These are phyloP conservation scores for Melolontha melolontha DNA, from an alignment of 2,888 invertebrate genomes.

Conservation along the genomic window DNA sequence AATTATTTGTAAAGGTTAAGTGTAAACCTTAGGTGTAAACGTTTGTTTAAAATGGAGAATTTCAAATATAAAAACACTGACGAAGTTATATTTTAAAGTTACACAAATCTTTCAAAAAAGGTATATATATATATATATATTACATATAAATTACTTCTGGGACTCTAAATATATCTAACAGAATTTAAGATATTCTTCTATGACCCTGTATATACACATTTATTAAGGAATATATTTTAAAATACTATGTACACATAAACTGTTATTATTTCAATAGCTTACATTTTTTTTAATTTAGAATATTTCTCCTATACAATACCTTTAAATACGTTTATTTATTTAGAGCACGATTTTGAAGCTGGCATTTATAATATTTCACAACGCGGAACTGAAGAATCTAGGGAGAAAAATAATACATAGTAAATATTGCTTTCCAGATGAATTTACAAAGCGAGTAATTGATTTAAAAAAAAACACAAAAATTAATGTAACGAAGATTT, in stretches of 20 bases:
- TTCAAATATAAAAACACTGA: too few species aligned
- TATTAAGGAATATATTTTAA: conserved; percentile 22
- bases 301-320: conserved; percentile 20
- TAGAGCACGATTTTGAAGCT: conserved; percentile 14
- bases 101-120: too few species aligned
- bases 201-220: conserved; percentile 33
- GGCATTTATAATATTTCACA: conserved; percentile 6
- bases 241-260: conserved; percentile 34
- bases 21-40: too few species aligned
- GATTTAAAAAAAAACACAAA: conserved; percentile 4
- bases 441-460: conserved; percentile 19
- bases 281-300: conserved; percentile 29
- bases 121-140: too few species aligned
- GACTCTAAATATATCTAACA: too few species aligned
- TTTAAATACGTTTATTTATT: neutral
- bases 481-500: conserved; percentile 21
- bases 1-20: too few species aligned
- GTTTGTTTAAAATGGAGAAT: too few species aligned
- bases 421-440: neutral
- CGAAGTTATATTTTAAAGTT: too few species aligned
- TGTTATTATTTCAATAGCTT: conserved; percentile 23
- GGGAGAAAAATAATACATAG: too few species aligned
- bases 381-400: conserved; percentile 2
- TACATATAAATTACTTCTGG: too few species aligned
- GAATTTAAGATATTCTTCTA: too few species aligned